Evolutionary conservation across 35 echinoderm and acorn worm genomes (phyloP).

Genomic region (Amphiura filiformis): DNA sequence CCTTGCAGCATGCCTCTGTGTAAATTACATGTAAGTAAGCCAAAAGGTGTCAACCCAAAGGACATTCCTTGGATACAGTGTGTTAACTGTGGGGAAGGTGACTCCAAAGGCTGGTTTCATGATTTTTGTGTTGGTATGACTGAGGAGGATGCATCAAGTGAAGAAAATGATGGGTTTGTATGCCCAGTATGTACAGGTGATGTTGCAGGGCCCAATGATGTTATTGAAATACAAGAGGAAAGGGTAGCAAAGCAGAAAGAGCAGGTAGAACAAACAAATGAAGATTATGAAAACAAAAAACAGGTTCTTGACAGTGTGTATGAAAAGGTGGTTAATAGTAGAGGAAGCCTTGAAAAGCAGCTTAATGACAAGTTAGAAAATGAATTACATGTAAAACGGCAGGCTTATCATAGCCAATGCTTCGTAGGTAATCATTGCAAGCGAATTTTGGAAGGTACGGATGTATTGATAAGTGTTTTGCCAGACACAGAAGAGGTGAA

Average conservation of each 20-base stretch:
- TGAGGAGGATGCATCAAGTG: neutral
- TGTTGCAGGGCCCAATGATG: neutral
- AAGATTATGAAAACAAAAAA: neutral
- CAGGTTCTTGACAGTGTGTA: neutral
- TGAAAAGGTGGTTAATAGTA: neutral
- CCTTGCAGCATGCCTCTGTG: neutral
- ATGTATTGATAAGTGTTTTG: neutral
- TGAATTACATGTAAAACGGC: neutral
- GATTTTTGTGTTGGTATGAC: neutral
- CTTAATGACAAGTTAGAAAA: neutral
- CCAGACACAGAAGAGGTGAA: neutral
- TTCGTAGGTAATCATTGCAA: neutral
- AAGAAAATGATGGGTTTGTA: neutral
- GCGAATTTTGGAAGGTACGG: neutral
- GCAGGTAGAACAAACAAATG: neutral
- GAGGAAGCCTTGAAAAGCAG: neutral
- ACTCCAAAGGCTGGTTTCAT: neutral
- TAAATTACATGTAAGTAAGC: neutral
- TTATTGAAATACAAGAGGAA: neutral
- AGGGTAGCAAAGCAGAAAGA: neutral
- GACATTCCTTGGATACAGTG: neutral
- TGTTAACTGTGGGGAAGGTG: neutral
- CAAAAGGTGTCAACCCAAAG: neutral
- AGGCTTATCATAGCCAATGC: neutral
- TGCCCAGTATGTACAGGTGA: neutral